Percentiles rank a stretch among this genome's conserved stretches.
Conservation (phyloP, 2,888 invertebrate species). For the Microplitis deprimator region DNA sequence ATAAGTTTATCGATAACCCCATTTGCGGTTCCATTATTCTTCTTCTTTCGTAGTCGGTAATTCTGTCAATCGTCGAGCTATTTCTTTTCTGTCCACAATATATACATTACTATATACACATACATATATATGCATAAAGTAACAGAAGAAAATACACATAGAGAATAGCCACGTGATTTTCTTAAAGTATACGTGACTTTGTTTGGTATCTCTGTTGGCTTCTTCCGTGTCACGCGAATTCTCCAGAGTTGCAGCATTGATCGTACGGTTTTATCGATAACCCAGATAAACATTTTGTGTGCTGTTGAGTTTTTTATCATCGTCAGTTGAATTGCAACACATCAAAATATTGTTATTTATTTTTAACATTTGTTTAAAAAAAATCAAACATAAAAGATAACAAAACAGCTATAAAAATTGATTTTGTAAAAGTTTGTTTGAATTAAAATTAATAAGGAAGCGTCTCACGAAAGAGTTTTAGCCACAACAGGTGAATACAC, state of each 20-base stretch:
- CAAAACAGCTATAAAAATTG: too few relatives aligned
- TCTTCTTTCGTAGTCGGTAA: conserved; percentile 43
- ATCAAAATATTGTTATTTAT: too few relatives aligned
- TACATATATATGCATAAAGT: conserved; percentile 14
- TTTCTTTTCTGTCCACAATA: neutral
- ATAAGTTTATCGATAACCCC: conserved; percentile 31
- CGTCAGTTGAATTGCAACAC: neutral
- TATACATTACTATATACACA: neutral
- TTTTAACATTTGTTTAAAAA: too few relatives aligned
- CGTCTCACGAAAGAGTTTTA: conserved; percentile 39
- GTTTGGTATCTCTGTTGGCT: conserved; percentile 24
- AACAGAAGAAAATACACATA: neutral
- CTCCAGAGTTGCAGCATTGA: conserved; percentile 20
- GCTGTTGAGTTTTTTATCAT: neutral
- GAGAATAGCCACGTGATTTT: conserved; percentile 14
- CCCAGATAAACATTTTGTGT: conserved; percentile 20
- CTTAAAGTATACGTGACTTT: conserved; percentile 23
- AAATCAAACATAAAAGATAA: neutral
- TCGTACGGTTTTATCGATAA: conserved; percentile 29
- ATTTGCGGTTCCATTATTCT: conserved; percentile 12
- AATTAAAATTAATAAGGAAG: conserved; percentile 19
- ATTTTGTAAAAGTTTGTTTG: neutral
- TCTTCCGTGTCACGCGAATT: conserved; percentile 35
- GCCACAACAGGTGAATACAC: conserved; percentile 41
- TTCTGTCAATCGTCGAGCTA: conserved; percentile 53